phyloP scores from a whole-genome alignment of 1,140 invertebrate species.

The Lethocerus indicus region DNA sequence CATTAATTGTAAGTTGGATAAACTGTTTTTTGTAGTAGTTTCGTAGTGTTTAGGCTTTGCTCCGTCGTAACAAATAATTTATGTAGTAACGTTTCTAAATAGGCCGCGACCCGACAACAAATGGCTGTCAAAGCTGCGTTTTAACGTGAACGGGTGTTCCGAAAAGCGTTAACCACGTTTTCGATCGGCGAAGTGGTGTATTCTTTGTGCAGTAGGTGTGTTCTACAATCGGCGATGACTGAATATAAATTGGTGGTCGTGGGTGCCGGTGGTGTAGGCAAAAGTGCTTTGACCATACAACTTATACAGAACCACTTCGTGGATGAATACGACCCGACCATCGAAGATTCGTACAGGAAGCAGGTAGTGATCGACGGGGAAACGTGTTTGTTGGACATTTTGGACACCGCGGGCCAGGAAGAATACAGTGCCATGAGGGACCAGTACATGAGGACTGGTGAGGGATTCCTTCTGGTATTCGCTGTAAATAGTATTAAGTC shows the following conservation, averaged over 20 bases:
- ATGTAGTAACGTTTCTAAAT: slow-evolving; percentile 7
- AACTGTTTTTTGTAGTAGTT: slow-evolving; percentile 12
- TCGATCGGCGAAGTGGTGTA: slow-evolving; percentile 14
- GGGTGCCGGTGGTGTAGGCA: slow-evolving; percentile 95
- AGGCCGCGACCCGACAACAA: not conserved
- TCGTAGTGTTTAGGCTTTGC: slow-evolving; percentile 9
- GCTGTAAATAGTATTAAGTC: slow-evolving; percentile 60
- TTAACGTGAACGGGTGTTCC: slow-evolving; percentile 7
- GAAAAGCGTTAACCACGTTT: slow-evolving; percentile 12
- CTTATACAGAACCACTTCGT: slow-evolving; percentile 99
- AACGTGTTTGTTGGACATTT: slow-evolving; percentile 92
- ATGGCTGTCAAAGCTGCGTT: slow-evolving; percentile 10
- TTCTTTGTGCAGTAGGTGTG: slow-evolving; percentile 16
- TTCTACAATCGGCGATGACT: slow-evolving; percentile 37
- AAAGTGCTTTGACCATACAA: slow-evolving; percentile 98
- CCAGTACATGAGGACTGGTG: slow-evolving; percentile 95
- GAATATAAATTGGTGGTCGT: slow-evolving; percentile 75
- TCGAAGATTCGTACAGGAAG: slow-evolving; percentile 95
- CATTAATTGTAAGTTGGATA: slow-evolving; percentile 5
- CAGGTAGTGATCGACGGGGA: slow-evolving; percentile 99
- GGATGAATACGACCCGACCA: slow-evolving; percentile 82
- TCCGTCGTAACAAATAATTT: slow-evolving; percentile 12
- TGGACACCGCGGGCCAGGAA: slow-evolving; percentile 95
- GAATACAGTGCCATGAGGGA: slow-evolving; percentile 91
- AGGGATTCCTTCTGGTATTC: slow-evolving; percentile 79